Percentiles rank a stretch among this genome's conserved stretches.
These are phyloP conservation scores for Folsomia manolachei DNA, from an alignment of 2,888 invertebrate species.

Conservation along the genomic window DNA sequence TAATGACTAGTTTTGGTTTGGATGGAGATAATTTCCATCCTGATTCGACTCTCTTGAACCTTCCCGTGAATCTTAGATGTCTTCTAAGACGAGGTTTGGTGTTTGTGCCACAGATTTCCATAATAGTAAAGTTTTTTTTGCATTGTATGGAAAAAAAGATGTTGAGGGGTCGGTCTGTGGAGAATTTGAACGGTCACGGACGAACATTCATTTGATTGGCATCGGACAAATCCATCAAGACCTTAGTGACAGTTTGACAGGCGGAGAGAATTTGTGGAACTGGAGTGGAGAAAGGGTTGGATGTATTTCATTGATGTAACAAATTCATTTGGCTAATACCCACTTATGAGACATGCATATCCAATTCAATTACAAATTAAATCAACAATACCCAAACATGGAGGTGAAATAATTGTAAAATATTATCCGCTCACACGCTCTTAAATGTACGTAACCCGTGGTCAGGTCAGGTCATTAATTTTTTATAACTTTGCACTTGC, in stretches of 20 bases:
- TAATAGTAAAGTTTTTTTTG: too few relatives aligned
- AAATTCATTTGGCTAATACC: conserved; percentile 17
- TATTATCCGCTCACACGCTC: conserved; percentile 20
- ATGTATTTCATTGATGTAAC: neutral
- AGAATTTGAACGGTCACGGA: neutral
- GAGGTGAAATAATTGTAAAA: conserved; percentile 18
- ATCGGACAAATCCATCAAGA: neutral
- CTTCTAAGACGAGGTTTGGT: too few relatives aligned
- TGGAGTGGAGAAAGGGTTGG: neutral
- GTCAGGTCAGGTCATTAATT: neutral
- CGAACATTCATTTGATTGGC: neutral
- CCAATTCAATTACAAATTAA: conserved; percentile 22
- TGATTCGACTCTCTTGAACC: too few relatives aligned
- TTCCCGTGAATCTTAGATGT: too few relatives aligned
- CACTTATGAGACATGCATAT: conserved; percentile 19
- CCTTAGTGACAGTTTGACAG: neutral
- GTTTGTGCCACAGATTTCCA: too few relatives aligned
- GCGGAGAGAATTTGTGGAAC: neutral
- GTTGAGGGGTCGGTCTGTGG: neutral
- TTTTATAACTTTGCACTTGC: too few relatives aligned
- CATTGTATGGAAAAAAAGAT: too few relatives aligned
- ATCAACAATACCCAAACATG: conserved; percentile 19
- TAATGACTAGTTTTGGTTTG: too few relatives aligned
- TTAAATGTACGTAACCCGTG: conserved; percentile 9
- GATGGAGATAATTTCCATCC: too few relatives aligned